A percentile compares a stretch with the other conserved stretches of the same genome.
Evolutionary conservation across 2,113 vertebrate species (phyloP).

Genomic region (Marmota monax): DNA sequence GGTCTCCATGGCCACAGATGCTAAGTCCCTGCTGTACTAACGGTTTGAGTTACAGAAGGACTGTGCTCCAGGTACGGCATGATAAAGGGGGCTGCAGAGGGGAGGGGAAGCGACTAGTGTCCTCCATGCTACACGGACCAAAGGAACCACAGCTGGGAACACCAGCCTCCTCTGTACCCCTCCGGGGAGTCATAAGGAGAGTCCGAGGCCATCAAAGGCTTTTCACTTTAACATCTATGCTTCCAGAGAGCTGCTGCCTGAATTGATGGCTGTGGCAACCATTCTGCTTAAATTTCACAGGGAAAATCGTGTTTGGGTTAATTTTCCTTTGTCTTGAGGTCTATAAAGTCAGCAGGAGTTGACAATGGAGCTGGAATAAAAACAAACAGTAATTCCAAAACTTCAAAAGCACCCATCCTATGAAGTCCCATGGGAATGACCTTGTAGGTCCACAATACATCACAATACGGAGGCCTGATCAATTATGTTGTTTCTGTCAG

Average conservation of each 20-base stretch:
- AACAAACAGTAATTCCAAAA: not conserved
- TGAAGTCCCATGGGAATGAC: not conserved
- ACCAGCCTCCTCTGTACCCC: not conserved
- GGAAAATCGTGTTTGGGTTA: not conserved
- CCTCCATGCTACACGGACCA: not conserved
- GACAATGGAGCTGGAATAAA: not conserved
- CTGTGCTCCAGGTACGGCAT: no score
- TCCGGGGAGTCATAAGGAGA: not conserved
- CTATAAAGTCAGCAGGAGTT: not conserved
- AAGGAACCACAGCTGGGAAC: not conserved
- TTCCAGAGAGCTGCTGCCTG: not conserved
- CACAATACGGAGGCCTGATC: no score
- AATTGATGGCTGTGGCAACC: not conserved
- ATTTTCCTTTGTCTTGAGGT: not conserved
- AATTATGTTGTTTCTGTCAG: not conserved
- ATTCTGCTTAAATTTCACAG: not conserved
- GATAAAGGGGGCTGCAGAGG: no score
- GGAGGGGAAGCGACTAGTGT: accelerated
- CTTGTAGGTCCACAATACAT: not conserved
- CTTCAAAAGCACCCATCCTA: not conserved
- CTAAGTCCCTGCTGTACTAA: not conserved
- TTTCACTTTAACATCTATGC: not conserved
- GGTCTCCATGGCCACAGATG: not conserved
- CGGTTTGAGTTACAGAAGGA: not conserved
- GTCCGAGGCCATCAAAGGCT: not conserved